Base-by-base conservation (phyloP, 2,888 invertebrate genomes). In the Ectemnius cavifrons region DNA sequence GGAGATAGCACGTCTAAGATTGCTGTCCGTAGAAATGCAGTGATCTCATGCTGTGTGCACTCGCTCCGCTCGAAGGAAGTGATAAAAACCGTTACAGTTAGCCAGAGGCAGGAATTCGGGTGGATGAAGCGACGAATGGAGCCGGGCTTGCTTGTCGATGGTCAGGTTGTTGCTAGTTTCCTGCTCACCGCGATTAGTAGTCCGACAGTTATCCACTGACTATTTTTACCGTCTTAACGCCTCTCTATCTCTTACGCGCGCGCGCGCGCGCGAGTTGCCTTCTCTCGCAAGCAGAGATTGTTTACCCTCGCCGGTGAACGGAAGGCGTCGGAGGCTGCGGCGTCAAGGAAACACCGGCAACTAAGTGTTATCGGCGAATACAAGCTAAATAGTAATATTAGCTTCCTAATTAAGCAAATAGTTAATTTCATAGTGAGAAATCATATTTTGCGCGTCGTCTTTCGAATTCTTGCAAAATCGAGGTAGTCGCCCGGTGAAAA, bases 11-110 rank as follows among this genome's bases (percentile, higher is more conserved):
- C 0, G 1, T 37, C 37, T 6, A 37, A 37, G 37, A 37, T 11
- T 37, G 11, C 60, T 45, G 16, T 47, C 69, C 75, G 67, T 57
- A 63, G 75, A 78, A 71, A 80, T 60, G 70, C 73, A 80, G 58
- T 73, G 75, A 80, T 71, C 76, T 81, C 64, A 70, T 78, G 67
- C 74, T 61, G 59, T 37, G 71, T 67, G 56, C 75, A 68, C 56
- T 80, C 67, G 72, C 73, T 73, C 3, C 23, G 23, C 57, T 67
- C 47, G 80, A 23, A 75, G 80, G 80, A 79, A 77, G 75, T 61
- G 75, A 81, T 81, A 82, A 82, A 81, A 83, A 80, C 82, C 77
- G 78, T 81, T 81, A 84, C 81, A 80, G 84, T 84, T 84, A 80
- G 71, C 69, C 69, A 71, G 69, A 71, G 82, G 73, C 75, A 76